A percentile compares a stretch with the other conserved stretches of the same genome.
Evolutionary conservation across 2,797 vertebrate genomes (phyloP).

Genomic region (Tragelaphus oryx): DNA sequence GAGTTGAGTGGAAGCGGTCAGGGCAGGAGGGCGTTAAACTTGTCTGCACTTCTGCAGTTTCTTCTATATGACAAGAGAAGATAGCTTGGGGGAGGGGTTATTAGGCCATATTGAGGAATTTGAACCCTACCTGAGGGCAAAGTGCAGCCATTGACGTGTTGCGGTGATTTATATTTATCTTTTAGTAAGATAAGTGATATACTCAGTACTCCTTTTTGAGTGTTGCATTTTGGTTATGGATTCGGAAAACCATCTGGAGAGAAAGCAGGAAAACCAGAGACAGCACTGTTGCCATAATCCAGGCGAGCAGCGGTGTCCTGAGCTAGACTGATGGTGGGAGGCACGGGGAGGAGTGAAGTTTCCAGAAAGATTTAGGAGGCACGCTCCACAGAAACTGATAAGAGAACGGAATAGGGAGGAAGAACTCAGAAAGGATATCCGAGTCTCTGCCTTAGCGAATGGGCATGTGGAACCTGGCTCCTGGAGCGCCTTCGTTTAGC

Average conservation of each 20-base stretch:
- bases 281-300: background rate
- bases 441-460: background rate
- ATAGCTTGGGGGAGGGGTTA: background rate
- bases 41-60: background rate
- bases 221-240: background rate
- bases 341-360: background rate
- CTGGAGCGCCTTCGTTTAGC: background rate
- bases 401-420: background rate
- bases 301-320: background rate
- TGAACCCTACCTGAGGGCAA: background rate
- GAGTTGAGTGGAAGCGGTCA: background rate
- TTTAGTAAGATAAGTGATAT: background rate
- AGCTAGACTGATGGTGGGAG: background rate
- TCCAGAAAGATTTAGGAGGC: background rate
- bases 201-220: background rate
- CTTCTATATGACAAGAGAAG: background rate
- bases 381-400: background rate
- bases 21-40: background rate
- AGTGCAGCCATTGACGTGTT: background rate
- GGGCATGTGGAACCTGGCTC: background rate
- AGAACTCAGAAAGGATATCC: background rate
- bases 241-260: background rate
- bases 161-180: background rate
- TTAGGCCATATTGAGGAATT: background rate
- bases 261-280: background rate